Base-by-base conservation (phyloP, 2,888 invertebrate genomes). In the Arrhopalites spinosus region DNA sequence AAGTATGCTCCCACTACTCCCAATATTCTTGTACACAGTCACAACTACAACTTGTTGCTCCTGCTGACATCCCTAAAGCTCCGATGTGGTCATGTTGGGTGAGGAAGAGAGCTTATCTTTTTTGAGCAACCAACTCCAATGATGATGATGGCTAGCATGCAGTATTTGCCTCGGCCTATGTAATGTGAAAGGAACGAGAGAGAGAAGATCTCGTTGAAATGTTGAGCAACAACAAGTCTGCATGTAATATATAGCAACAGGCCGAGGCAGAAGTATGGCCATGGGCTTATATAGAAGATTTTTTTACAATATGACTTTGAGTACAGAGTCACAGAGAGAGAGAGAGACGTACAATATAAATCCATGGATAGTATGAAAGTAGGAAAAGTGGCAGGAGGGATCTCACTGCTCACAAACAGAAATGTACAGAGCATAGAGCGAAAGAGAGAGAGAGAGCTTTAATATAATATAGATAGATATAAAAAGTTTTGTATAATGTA, bases 101-200 rank as follows among this genome's bases (percentile, higher is more conserved):
- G 72, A 72, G 63, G 72, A 72, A 25, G 61, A 72, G 72, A 72
- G 72, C 63, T 72, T 72, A 72, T 72, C 72, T 63, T 63, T 59
- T 63, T 64, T 23, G 72, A 64, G 72, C 63, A 63, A 72, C 72
- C 23, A 56, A n/a, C 63, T 59, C 36, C 36, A 71, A 71, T 71
- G 71, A 72, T 72, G 72, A 72, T 64, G 63, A 72, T 64, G 72
- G 25, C 63, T 71, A 29, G n/a, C 61, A 61, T 61, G 30, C 25
- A 59, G 23, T 59, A 59, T 25, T 59, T 20, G 59, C 59, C 64
- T 64, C 64, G 30, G 66, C 45, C 45, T 63, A 25, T 63, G 20
- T 27, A 13, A 63, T 63, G 64, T 43, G 64, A 50, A 69, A 69
- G 25, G 69, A 27, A 50, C 43, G n/a, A 59, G 66, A 27, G 59